phyloP scores from a whole-genome alignment of 2,113 vertebrate genomes.

The Macrotus californicus region DNA sequence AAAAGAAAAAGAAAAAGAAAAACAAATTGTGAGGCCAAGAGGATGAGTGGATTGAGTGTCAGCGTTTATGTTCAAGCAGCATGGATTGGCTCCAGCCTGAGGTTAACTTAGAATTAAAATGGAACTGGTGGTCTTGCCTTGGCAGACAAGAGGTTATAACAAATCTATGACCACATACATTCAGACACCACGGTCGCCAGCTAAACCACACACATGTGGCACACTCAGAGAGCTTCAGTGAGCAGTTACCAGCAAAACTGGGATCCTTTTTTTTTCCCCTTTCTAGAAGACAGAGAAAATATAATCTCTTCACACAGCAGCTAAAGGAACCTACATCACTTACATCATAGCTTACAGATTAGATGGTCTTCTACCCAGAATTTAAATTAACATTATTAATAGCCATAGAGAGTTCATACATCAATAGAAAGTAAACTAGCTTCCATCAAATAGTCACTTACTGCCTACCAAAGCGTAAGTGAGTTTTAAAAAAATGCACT shows the following conservation, averaged over 20 bases:
- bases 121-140: slow-evolving; percentile 57
- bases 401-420: not conserved
- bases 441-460: not conserved
- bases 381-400: slow-evolving; percentile 44
- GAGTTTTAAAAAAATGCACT: not conserved
- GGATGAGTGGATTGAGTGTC: slow-evolving; percentile 43
- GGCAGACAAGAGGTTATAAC: slow-evolving; percentile 66
- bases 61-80: slow-evolving; percentile 43
- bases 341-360: slow-evolving; percentile 42
- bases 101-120: slow-evolving; percentile 63
- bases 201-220: slow-evolving; percentile 66
- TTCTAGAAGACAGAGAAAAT: slow-evolving; percentile 46
- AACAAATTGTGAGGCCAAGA: slow-evolving; percentile 19
- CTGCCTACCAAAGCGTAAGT: not conserved
- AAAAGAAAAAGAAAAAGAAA: not conserved
- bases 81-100: slow-evolving; percentile 62
- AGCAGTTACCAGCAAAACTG: slow-evolving; percentile 50
- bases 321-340: slow-evolving; percentile 36
- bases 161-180: slow-evolving; percentile 69
- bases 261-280: slow-evolving; percentile 35
- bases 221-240: not conserved
- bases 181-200: slow-evolving; percentile 62
- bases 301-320: not conserved
- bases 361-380: slow-evolving; percentile 10
- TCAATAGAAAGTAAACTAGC: slow-evolving; percentile 6